Evolutionary conservation across 1,140 invertebrate species (phyloP).

Genomic region (Aphaenogaster rudis): DNA sequence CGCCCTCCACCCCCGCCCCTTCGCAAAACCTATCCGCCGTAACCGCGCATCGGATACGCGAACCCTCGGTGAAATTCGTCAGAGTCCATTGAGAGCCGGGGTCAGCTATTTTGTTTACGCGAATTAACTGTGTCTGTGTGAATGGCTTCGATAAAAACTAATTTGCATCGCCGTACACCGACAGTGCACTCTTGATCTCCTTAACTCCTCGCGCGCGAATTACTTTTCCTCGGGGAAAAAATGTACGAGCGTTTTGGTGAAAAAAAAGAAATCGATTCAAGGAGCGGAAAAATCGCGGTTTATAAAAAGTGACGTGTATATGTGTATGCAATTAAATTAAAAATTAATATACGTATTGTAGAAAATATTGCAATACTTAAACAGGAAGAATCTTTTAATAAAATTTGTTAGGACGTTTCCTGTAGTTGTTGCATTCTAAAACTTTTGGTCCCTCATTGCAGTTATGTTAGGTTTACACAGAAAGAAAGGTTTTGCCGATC

Average conservation of each 20-base stretch:
- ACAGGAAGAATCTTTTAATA: not conserved
- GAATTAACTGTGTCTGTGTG: conserved; percentile 35
- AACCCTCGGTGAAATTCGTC: conserved; percentile 62
- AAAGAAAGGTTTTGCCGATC: too few species aligned
- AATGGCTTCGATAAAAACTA: conserved; percentile 49
- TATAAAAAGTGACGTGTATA: not conserved
- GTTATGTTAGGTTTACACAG: not conserved
- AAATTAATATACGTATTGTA: not conserved
- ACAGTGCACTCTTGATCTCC: not conserved
- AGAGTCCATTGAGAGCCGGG: conserved; percentile 49
- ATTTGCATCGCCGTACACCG: not conserved
- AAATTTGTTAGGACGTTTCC: not conserved
- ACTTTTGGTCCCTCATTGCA: not conserved
- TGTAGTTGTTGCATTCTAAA: not conserved
- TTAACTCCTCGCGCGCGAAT: not conserved
- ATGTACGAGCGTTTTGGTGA: not conserved
- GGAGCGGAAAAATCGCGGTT: not conserved
- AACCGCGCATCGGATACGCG: conserved; percentile 69
- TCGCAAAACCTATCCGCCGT: conserved; percentile 58
- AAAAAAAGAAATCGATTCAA: conserved; percentile 10
- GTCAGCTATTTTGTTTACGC: conserved; percentile 56
- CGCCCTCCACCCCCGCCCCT: conserved; percentile 54
- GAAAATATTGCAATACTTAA: not conserved
- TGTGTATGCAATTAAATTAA: not conserved
- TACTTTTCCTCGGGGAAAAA: not conserved